Base-by-base conservation (phyloP, 2,888 invertebrate genomes). In the Camptogramma bilineatum region DNA sequence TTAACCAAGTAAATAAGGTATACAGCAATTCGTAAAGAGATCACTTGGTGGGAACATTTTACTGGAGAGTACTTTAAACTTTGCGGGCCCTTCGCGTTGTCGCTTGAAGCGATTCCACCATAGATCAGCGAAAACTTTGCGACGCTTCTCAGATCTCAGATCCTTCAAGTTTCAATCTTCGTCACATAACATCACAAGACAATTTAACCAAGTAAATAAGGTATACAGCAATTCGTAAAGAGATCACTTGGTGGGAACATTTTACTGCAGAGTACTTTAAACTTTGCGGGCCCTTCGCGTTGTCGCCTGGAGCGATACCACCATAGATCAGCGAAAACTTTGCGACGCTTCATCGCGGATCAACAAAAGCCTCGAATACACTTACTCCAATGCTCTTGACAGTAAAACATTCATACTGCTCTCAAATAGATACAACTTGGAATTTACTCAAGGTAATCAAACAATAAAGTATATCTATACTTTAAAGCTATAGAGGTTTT, bases 41-140 rank as follows among this genome's bases (percentile, higher is more conserved):
- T 86, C 86, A 85, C 82, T 86, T 77, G 78, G 75, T 78, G 79
- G 80, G 82, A 84, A 84, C 84, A 86, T 81, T 87, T 84, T 84
- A 82, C 83, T 83, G 82, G 80, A 82, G 82, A 83, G 85, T 84
- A 84, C 87, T 86, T 85, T 83, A 86, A 87, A 87, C 81, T 87
- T 87, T 81, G 77, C 73, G 72, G 76, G 75, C 75, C 84, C 78
- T 78, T 82, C 75, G 74, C 77, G 78, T 77, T 86, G 85, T 85
- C 80, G 84, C 83, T 82, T 64, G 71, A 75, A 84, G 83, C 81
- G 76, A 82, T 82, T 74, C 60, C 76, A 76, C 82, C 84, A 50
- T 51, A 51, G 65, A 66, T 54, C 44, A 55, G 53, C 17, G 61
- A 65, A 59, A 47, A 16, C 39, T 34, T 50, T 34, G 46, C 10